phyloP scores from a whole-genome alignment of 2,113 vertebrate genomes.

The Chaetorhynchus papuensis region DNA sequence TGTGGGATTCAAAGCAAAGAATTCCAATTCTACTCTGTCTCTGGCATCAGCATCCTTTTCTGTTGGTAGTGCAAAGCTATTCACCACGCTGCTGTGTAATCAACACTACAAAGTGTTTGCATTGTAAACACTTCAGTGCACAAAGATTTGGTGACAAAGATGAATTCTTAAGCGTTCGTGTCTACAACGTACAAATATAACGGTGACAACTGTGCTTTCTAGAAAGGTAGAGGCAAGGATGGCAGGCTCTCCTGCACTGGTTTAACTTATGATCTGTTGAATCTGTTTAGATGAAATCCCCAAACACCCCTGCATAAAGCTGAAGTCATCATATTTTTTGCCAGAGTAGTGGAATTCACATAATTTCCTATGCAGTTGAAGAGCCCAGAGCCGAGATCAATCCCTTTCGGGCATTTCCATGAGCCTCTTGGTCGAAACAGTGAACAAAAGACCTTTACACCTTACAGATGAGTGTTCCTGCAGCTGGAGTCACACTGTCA shows the following conservation, averaged over 20 bases:
- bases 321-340: neutral
- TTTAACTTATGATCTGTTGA: neutral
- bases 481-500: neutral
- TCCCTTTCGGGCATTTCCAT: neutral
- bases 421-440: neutral
- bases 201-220: neutral
- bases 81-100: neutral
- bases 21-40: neutral
- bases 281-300: neutral
- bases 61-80: conserved; percentile 7
- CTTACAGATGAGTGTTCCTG: neutral
- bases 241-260: neutral
- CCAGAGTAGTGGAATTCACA: neutral
- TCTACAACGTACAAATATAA: neutral
- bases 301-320: neutral
- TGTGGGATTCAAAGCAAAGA: neutral
- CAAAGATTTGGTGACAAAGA: neutral
- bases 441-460: neutral
- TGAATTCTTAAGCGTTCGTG: neutral
- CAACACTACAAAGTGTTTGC: neutral
- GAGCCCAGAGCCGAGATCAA: neutral
- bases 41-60: neutral
- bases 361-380: neutral
- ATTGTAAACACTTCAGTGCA: neutral
- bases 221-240: neutral